Percentiles rank a stretch among this genome's conserved stretches.
Conservation (phyloP, 2,113 vertebrate species). For the Nothoprocta perdicaria region DNA sequence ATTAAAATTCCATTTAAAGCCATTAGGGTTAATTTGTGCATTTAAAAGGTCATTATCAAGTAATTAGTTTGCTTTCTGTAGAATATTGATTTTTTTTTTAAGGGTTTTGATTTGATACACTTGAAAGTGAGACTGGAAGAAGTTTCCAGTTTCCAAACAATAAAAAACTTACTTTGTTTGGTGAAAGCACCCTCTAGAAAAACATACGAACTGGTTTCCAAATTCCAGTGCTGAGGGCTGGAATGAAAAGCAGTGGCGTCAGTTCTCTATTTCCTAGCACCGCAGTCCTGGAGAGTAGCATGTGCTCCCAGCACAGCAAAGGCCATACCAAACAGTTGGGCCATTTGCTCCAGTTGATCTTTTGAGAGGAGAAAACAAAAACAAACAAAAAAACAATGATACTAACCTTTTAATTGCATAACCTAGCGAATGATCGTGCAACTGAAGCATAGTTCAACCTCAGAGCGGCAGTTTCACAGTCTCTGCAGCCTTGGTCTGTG, state of each 20-base stretch:
- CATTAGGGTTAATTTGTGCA: slow-evolving; percentile 15
- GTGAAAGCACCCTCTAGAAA: neutral
- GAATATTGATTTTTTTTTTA: neutral
- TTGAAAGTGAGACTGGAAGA: neutral
- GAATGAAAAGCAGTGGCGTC: neutral
- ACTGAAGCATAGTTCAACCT: neutral
- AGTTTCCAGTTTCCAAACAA: neutral
- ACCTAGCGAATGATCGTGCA: neutral
- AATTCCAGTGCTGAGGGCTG: neutral
- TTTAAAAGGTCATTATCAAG: slow-evolving; percentile 30
- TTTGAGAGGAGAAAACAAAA: neutral
- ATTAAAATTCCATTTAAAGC: slow-evolving; percentile 34
- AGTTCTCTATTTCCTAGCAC: neutral
- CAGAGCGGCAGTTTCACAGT: neutral
- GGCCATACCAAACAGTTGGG: neutral
- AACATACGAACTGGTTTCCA: neutral
- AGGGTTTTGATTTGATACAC: neutral
- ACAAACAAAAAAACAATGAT: neutral
- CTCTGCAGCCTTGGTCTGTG: neutral
- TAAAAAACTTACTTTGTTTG: neutral
- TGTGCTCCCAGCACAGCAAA: neutral
- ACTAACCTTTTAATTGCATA: neutral
- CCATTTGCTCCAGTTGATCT: neutral
- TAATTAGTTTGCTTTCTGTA: slow-evolving; percentile 8
- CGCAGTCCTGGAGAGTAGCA: fast-evolving